These are phyloP conservation scores for Oreochromis aureus DNA, from an alignment of 2,113 vertebrate species.

Conservation along the genomic window DNA sequence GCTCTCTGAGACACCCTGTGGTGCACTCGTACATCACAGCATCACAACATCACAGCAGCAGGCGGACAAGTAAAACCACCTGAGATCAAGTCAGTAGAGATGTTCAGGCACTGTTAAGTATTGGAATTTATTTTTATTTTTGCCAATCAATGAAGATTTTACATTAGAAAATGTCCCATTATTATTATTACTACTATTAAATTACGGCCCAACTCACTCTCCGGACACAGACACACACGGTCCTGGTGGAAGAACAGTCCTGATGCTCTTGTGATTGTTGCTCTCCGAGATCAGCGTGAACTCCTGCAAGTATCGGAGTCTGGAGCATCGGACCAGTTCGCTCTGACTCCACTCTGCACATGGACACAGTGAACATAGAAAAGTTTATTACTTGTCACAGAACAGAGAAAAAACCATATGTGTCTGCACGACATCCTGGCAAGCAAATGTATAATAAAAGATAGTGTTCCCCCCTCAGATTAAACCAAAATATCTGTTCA, in stretches of 20 bases:
- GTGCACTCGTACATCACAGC: neutral
- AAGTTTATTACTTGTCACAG: neutral
- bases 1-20: neutral
- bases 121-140: neutral
- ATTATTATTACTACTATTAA: neutral
- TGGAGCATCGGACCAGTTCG: conserved; percentile 53
- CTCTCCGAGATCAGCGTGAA: conserved; percentile 60
- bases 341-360: conserved; percentile 70
- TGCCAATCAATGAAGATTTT: neutral
- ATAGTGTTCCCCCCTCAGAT: neutral
- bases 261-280: conserved; percentile 35
- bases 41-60: neutral
- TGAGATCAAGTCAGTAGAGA: neutral
- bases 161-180: neutral
- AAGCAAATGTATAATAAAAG: neutral
- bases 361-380: neutral
- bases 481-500: neutral
- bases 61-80: neutral
- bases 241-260: conserved; percentile 43
- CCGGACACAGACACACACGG: conserved; percentile 48
- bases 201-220: conserved; percentile 57
- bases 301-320: conserved; percentile 51
- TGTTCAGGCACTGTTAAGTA: neutral
- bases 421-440: neutral
- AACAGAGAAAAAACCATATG: neutral